Evolutionary conservation across 2,797 vertebrate genomes (phyloP), one percentile per base, ranked within the genome.

Genomic region (Sebastes dallii): DNA sequence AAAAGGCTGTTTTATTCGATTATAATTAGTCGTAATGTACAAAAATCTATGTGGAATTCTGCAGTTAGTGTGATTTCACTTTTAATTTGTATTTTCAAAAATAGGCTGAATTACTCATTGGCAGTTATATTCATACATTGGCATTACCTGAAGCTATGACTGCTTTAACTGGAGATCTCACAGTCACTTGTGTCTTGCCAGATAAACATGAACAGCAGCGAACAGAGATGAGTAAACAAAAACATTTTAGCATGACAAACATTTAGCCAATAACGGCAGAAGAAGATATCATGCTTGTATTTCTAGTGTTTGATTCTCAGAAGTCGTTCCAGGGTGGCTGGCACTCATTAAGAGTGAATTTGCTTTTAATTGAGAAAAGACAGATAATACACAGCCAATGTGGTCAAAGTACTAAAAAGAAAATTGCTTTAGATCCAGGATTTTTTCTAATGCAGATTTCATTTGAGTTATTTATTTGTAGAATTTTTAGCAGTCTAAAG

Each of bases 131-230:
- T 71, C 24, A 20, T 32, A 6, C 52, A 34, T 1, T 78, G 52
- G 22, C 36, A 66, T 59, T 22, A 58, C 36, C 36, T 72, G 18
- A 36, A 52, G 29, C 67, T 32, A 11, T 54, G 65, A 76, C 8
- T 46, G 4, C 42, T 56, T 60, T 8, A 54, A 69, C 25, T 71
- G 50, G 46, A 70, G 24, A 58, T 32, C 61, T 42, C 52, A 39
- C 75, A 32, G 16, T 58, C 11, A 24, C 18, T n/a, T 18, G 29
- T 60, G n/a, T 72, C 59, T 55, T 30, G 27, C 27, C 34, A 64
- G 32, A 71, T 50, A 32, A 65, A 58, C 59, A 65, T 56, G 27
- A 58, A 58, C 67, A 58, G 60, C 76, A 76, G 65, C 18, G 34
- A 34, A 68, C 42, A 34, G 27, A n/a, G 60, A 52, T 30, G 60